Evolutionary conservation across 2,888 invertebrate genomes (phyloP).

Genomic region (Amblyteles armatorius): DNA sequence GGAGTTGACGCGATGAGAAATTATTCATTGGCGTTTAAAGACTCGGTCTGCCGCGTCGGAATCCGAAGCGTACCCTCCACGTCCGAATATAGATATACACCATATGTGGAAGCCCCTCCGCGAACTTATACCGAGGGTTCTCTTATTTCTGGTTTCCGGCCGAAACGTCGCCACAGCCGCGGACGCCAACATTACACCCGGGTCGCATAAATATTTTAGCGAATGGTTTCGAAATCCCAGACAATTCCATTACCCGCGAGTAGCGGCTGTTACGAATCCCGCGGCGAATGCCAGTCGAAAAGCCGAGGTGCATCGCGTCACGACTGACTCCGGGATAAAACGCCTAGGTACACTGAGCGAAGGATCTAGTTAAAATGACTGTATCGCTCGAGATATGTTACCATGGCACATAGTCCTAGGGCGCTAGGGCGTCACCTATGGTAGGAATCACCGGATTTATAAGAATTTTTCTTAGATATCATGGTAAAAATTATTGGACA

Average conservation of each 20-base stretch:
- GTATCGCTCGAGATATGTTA: too few species aligned
- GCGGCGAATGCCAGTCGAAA: conserved; percentile 28
- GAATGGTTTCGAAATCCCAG: conserved; percentile 58
- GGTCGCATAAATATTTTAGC: conserved; percentile 63
- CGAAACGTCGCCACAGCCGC: conserved; percentile 55
- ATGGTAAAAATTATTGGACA: too few species aligned
- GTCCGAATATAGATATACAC: background rate
- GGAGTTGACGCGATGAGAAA: conserved; percentile 46
- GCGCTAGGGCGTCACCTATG: too few species aligned
- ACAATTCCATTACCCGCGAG: conserved; percentile 65
- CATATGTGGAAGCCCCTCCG: background rate
- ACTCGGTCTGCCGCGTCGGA: conserved; percentile 18
- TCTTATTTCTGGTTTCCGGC: conserved; percentile 40
- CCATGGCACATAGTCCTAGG: too few species aligned
- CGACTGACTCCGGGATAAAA: conserved; percentile 20
- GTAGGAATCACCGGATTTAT: too few species aligned
- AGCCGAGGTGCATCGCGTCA: conserved; percentile 29
- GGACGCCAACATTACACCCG: conserved; percentile 52
- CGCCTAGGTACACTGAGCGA: background rate
- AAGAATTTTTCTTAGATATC: too few species aligned
- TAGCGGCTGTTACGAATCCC: conserved; percentile 9
- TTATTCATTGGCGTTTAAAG: conserved; percentile 63
- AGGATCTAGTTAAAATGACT: too few species aligned
- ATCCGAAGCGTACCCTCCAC: conserved; percentile 1
- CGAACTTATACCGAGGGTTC: background rate